Evolutionary conservation across 2,888 invertebrate species (phyloP).

Genomic region (Trichopoda pennipes): DNA sequence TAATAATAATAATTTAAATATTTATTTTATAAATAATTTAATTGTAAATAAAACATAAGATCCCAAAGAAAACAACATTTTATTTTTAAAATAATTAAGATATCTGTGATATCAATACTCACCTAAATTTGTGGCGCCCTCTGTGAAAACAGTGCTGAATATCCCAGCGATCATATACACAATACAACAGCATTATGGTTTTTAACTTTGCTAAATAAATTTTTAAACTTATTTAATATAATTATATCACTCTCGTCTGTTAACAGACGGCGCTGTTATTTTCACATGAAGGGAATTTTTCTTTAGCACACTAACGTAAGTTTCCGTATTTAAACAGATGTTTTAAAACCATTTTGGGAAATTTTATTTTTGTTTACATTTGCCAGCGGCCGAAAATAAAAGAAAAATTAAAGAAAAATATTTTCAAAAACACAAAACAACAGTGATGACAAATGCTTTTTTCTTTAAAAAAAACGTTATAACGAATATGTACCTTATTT

Average conservation of each 20-base stretch:
- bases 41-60: too few relatives aligned
- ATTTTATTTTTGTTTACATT: conserved; percentile 71
- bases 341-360: conserved; percentile 76
- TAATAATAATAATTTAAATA: too few relatives aligned
- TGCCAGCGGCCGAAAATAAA: neutral
- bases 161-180: neutral
- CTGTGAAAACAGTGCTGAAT: conserved; percentile 17
- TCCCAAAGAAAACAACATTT: too few relatives aligned
- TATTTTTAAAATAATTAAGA: neutral
- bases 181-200: conserved; percentile 26
- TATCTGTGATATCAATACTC: conserved; percentile 55
- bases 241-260: neutral
- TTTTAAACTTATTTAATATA: neutral
- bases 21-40: neutral
- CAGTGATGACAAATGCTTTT: conserved; percentile 9
- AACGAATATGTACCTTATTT: too few relatives aligned
- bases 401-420: neutral
- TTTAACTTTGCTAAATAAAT: conserved; percentile 43
- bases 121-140: conserved; percentile 40
- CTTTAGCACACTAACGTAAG: neutral
- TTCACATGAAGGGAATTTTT: neutral
- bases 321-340: conserved; percentile 71
- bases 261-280: conserved; percentile 27
- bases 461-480: too few relatives aligned
- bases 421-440: conserved; percentile 4